Conservation (phyloP, 2,888 invertebrate species). For the Coelopa pilipes region DNA sequence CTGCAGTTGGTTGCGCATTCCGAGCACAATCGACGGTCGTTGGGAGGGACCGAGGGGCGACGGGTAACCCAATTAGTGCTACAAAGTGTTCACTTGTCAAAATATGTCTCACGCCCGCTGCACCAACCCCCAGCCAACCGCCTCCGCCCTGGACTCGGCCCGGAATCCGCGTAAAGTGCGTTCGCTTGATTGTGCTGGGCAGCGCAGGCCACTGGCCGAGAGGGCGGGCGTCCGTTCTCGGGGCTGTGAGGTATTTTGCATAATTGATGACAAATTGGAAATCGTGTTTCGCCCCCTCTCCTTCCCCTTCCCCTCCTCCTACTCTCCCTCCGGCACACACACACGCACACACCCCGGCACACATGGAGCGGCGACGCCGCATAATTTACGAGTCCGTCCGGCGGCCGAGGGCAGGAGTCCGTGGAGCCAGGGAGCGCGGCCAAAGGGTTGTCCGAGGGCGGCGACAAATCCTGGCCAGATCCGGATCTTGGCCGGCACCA, state of each 20-base stretch:
- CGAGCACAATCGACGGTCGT: background rate
- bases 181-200: background rate
- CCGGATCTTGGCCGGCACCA: no score
- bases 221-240: background rate
- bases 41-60: background rate
- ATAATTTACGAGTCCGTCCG: background rate
- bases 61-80: constrained; percentile 38
- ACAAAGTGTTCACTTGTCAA: constrained; percentile 33
- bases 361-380: constrained; percentile 11
- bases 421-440: no score
- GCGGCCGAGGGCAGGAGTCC: no score
- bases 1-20: constrained; percentile 5
- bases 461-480: no score
- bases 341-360: constrained; percentile 19
- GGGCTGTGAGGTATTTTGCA: constrained; percentile 56
- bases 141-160: background rate
- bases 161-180: constrained; percentile 14
- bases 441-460: no score
- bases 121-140: background rate
- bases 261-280: constrained; percentile 67
- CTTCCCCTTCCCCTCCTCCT: constrained; percentile 34
- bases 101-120: background rate
- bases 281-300: constrained; percentile 54
- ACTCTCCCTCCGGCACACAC: constrained; percentile 26
- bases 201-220: no score